Evolutionary conservation across 2,113 vertebrate species (phyloP), one percentile per base, ranked within the genome.

Genomic region (Pristiophorus japonicus): DNA sequence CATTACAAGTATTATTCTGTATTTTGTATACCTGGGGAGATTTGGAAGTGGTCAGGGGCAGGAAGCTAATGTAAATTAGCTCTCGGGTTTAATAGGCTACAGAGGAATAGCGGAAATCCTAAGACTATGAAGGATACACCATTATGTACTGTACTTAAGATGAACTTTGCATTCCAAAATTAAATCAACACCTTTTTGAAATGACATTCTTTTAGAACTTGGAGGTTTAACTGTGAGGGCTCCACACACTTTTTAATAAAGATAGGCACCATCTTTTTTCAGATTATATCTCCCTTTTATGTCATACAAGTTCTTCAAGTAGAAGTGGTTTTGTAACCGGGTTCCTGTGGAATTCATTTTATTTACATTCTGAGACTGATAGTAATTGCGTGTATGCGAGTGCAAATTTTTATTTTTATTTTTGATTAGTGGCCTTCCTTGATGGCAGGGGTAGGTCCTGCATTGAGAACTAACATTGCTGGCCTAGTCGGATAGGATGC

Each of bases 1-100:
- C 63, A 94, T 94, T 94, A 94, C 45, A 24, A 42, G 93, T 94
- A 70, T 70, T 94, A 66, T 94, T 70, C 93, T 34, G 93, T 12
- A n/a, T 66, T 70, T 73, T 73, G 93, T 70, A 24, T 67, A 47
- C 93, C 65, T 51, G 65, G 24, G 24, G 14, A 30, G 22, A 47
- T 70, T 70, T 94, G 66, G 66, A 70, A 70, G 93, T 94, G 65
- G 34, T 11, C 12, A 5, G 51, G 42, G 66, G 45, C 66, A 70
- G 66, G 66, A 70, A 70, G n/a, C 91, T 94, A 51, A 47, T 94
- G 93, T 70, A 70, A 94, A 70, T 70, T 42, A 51, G 63, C 93
- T 47, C 12, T 5, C 87, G 30, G 8, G 11, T 45, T 51, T 94
- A 51, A 70, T 38, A 8, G 3, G 88, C 55, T 92, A 38, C 16